Percentiles rank a stretch among this genome's conserved stretches.
These are phyloP conservation scores for Sepioteuthis lessoniana DNA, from an alignment of 2,888 invertebrate species.

Conservation along the genomic window DNA sequence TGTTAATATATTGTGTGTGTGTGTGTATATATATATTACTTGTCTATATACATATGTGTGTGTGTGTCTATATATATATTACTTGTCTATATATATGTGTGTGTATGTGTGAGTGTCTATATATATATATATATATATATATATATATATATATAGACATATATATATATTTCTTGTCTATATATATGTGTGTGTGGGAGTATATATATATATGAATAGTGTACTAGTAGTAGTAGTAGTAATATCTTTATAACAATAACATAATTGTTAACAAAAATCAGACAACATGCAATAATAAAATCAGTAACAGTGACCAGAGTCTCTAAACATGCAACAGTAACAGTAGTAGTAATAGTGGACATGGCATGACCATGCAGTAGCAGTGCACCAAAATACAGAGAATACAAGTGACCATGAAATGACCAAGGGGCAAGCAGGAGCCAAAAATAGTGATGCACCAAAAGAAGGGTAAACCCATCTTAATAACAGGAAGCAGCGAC, in stretches of 20 bases:
- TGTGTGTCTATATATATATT: too few relatives aligned
- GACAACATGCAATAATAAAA: background rate
- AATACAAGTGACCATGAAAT: background rate
- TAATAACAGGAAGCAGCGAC: background rate
- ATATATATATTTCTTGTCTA: too few relatives aligned
- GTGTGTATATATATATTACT: too few relatives aligned
- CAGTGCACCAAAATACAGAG: background rate
- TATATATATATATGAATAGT: too few relatives aligned
- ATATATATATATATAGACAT: too few relatives aligned
- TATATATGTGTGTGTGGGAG: too few relatives aligned
- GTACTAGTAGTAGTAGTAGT: too few relatives aligned
- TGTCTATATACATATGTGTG: too few relatives aligned
- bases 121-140: too few relatives aligned
- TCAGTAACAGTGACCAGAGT: background rate
- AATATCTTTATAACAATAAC: background rate
- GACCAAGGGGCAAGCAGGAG: background rate
- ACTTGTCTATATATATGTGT: too few relatives aligned
- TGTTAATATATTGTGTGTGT: too few relatives aligned
- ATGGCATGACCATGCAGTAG: background rate
- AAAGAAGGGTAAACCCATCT: conserved; percentile 20
- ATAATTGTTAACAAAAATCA: background rate
- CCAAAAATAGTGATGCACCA: conserved; percentile 8
- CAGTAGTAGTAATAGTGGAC: background rate
- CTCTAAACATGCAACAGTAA: background rate
- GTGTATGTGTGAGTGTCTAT: too few relatives aligned